These are phyloP conservation scores for Hedya salicella DNA, from an alignment of 2,888 invertebrate species.

Conservation along the genomic window DNA sequence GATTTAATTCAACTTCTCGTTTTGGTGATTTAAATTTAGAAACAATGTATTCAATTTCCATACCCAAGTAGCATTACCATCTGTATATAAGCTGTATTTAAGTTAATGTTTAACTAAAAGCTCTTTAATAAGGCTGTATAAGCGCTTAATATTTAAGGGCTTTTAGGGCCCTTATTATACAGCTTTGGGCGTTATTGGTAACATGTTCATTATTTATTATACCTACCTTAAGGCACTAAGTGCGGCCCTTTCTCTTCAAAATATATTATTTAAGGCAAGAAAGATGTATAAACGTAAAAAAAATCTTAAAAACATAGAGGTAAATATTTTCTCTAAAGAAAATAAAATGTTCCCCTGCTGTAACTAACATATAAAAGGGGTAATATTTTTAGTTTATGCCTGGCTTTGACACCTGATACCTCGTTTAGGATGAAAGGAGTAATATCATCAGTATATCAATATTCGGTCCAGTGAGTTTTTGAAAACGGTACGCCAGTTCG, in stretches of 20 bases:
- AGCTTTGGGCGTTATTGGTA: too few species aligned
- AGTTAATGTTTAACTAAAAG: too few species aligned
- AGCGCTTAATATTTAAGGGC: too few species aligned
- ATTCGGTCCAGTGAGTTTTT: constrained; percentile 7
- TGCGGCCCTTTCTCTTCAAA: not conserved
- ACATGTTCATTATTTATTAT: too few species aligned
- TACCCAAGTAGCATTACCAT: too few species aligned
- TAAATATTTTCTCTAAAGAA: not conserved
- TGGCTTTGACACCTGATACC: constrained; percentile 1
- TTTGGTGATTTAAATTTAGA: too few species aligned
- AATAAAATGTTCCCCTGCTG: constrained; percentile 2
- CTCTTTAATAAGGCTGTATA: too few species aligned
- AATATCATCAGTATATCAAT: not conserved
- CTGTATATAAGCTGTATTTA: too few species aligned
- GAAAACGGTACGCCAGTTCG: not conserved
- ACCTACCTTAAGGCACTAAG: not conserved
- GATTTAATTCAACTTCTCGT: too few species aligned
- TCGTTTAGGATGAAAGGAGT: not conserved
- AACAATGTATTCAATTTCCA: too few species aligned
- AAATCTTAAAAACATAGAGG: not conserved
- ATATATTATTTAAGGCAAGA: not conserved
- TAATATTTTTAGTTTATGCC: constrained; percentile 7
- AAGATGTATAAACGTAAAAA: not conserved
- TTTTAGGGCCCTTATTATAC: too few species aligned
- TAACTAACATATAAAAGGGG: not conserved